Percentiles rank a stretch among this genome's conserved stretches.
phyloP scores from a whole-genome alignment of 2,888 invertebrate genomes.

The Mimachlamys varia region DNA sequence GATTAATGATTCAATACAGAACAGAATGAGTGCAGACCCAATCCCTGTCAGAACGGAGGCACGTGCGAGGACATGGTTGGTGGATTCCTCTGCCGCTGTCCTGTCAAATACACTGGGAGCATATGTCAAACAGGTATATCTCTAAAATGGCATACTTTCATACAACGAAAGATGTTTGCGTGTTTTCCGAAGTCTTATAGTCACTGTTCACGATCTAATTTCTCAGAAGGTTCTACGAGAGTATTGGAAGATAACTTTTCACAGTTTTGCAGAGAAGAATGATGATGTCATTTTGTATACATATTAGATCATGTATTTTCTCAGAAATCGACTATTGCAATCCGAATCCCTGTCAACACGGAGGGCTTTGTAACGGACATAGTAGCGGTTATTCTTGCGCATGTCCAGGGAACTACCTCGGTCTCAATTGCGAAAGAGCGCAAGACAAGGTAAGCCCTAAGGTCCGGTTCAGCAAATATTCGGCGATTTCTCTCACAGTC shows the following conservation, averaged over 20 bases:
- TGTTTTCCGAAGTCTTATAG: too few species aligned
- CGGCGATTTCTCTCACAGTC: too few species aligned
- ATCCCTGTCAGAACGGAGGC: neutral
- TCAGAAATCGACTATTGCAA: neutral
- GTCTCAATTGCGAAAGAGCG: neutral
- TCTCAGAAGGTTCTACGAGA: too few species aligned
- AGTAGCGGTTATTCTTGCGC: neutral
- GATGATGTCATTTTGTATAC: too few species aligned
- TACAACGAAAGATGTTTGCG: neutral
- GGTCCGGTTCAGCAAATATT: too few species aligned
- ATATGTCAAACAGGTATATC: constrained; percentile 5
- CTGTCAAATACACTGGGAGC: neutral
- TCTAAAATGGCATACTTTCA: neutral
- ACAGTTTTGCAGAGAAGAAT: too few species aligned
- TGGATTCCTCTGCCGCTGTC: neutral
- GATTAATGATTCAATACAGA: neutral
- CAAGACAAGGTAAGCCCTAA: neutral
- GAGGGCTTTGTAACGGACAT: neutral
- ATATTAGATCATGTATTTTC: neutral
- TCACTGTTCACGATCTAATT: too few species aligned
- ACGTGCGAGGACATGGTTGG: constrained; percentile 9
- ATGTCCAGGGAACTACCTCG: neutral
- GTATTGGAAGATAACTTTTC: too few species aligned
- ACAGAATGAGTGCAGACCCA: neutral
- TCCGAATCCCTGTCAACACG: neutral